These are phyloP conservation scores for Drosophila pandora DNA, from an alignment of 1,140 invertebrate genomes.

Conservation along the genomic window DNA sequence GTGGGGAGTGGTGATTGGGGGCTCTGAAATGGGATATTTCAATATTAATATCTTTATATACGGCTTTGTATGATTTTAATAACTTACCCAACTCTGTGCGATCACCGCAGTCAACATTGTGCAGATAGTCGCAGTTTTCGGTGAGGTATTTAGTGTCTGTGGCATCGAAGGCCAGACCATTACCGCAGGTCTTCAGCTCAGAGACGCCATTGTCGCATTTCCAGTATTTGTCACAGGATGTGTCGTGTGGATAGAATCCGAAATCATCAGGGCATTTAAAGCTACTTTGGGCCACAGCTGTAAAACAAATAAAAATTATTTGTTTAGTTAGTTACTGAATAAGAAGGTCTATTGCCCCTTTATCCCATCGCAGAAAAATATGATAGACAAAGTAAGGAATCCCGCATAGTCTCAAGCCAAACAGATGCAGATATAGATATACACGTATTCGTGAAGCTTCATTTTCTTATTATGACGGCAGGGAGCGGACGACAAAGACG, in stretches of 20 bases:
- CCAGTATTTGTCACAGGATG: conserved; percentile 97
- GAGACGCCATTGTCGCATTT: conserved; percentile 95
- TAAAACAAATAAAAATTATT: not conserved
- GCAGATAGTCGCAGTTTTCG: conserved; percentile 97
- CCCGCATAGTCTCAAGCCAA: conserved; percentile 10
- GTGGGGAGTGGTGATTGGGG: conserved; percentile 92
- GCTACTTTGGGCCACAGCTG: conserved; percentile 89
- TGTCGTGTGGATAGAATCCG: conserved; percentile 95
- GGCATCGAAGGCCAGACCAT: conserved; percentile 96
- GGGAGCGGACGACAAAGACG: conserved; percentile 1
- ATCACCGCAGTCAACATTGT: conserved; percentile 97
- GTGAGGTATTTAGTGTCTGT: conserved; percentile 94
- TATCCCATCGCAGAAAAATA: not conserved
- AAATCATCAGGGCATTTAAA: conserved; percentile 98
- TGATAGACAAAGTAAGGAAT: conserved; percentile 6
- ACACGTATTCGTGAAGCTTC: conserved; percentile 20
- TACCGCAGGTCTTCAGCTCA: conserved; percentile 96
- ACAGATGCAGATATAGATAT: conserved; percentile 26
- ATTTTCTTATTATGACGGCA: conserved; percentile 40
- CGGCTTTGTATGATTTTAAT: no score
- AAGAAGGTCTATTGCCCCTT: no score
- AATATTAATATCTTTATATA: not conserved
- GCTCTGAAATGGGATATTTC: conserved; percentile 85
- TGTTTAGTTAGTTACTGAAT: not conserved
- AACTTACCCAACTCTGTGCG: conserved; percentile 91